Percentiles rank a stretch among this genome's conserved stretches.
Conservation (phyloP, 2,113 vertebrate species). For the Xiphias gladius region DNA sequence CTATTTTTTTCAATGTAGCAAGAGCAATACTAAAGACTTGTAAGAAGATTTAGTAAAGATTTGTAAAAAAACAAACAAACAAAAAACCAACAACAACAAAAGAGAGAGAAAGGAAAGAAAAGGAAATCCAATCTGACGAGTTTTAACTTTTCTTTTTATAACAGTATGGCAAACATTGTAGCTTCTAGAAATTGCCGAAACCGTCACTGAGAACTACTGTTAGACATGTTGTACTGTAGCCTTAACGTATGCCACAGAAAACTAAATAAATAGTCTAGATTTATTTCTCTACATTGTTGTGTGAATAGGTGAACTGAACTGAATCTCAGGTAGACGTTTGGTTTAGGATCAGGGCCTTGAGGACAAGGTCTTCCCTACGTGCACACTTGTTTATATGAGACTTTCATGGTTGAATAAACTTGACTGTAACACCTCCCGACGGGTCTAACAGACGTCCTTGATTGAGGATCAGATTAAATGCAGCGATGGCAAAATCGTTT, state of each 20-base stretch:
- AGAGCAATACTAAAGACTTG: conserved; percentile 82
- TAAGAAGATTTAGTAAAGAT: conserved; percentile 70
- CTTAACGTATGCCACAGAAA: conserved; percentile 68
- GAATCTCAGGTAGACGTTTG: conserved; percentile 82
- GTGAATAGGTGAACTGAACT: conserved; percentile 72
- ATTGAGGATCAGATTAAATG: conserved; percentile 40
- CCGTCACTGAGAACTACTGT: conserved; percentile 66
- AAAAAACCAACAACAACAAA: too few relatives aligned
- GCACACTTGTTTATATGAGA: conserved; percentile 78
- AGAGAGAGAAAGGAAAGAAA: background rate
- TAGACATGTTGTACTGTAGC: conserved; percentile 74
- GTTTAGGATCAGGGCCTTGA: conserved; percentile 68
- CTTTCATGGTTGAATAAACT: conserved; percentile 77
- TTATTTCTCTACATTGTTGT: conserved; percentile 71
- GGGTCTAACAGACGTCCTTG: conserved; percentile 41
- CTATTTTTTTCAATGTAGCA: conserved; percentile 84
- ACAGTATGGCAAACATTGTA: conserved; percentile 69
- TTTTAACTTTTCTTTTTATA: conserved; percentile 65
- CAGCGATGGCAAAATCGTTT: conserved; percentile 23
- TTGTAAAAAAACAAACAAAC: conserved; percentile 47
- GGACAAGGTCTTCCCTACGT: conserved; percentile 70
- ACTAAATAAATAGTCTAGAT: conserved; percentile 68
- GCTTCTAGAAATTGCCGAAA: conserved; percentile 74
- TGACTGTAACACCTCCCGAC: conserved; percentile 70
- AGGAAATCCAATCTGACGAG: conserved; percentile 43